Base-by-base conservation (phyloP, 2,888 invertebrate genomes). In the Tuberolachnus salignus region DNA sequence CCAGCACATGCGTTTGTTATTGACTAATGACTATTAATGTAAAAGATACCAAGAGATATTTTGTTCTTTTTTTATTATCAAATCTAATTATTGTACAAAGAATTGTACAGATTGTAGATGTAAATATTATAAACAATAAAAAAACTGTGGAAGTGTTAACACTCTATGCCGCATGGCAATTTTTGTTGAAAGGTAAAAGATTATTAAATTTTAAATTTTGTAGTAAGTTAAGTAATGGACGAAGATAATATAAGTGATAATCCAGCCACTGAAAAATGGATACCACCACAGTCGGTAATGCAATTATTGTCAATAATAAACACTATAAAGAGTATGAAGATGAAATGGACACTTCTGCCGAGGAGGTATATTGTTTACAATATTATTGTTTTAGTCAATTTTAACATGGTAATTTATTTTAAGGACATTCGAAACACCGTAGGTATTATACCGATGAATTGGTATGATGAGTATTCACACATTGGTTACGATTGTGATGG, bases 381-480 rank as follows among this genome's bases (percentile, higher is more conserved):
- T 10, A 1, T 57, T 26, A 6, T 49, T 42, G n/a, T 44, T 80
- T 34, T 3, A 44, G 6, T 53, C 9, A 3, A 10, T 51, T 19
- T 80, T n/a, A 13, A 67, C 11, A 19, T 34, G 13, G 1, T 53
- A 10, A 34, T 13, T 63, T 34, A n/a, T 57, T 49, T 64, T 66
- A 55, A 86, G 86, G 95, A 94, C 84, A 91, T 97, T 3, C 88
- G 94, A 81, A 99, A 97, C 86, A 98, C 98, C 0, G 91, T 95
- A 66, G 99, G 99, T 21, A 97, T 95, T 84, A 91, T 99, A 83
- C 99, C 99, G 0, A 90, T 93, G 89, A 92, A 95, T 85, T 99
- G 99, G 99, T 99, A 99, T 86, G 91, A 94, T 83, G 97, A 98
- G 83, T 96, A 94, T 86, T 91, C 92, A 69, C 98, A 99, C 85